phyloP scores from a whole-genome alignment of 1,140 invertebrate species.

The Drosophila tristis region DNA sequence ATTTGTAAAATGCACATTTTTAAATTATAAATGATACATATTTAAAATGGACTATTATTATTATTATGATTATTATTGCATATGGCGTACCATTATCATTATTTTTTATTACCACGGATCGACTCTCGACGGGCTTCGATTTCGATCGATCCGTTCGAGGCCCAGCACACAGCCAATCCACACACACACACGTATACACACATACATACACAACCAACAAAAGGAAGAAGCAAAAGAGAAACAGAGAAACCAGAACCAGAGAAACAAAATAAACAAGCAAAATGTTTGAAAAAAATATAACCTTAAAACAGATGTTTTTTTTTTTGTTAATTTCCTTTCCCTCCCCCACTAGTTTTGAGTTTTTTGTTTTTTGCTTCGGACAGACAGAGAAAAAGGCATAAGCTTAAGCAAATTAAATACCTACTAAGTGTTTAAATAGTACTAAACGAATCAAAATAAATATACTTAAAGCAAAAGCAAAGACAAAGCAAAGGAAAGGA shows the following conservation, averaged over 20 bases:
- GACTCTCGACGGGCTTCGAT: slow-evolving; percentile 13
- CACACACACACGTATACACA: slow-evolving; percentile 5
- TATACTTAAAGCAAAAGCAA: slow-evolving; percentile 47
- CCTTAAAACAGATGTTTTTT: slow-evolving; percentile 12
- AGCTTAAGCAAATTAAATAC: slow-evolving; percentile 57
- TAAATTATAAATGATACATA: slow-evolving; percentile 48
- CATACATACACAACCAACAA: slow-evolving; percentile 33
- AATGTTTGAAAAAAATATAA: slow-evolving; percentile 63
- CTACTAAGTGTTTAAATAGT: slow-evolving; percentile 77
- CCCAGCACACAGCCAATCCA: slow-evolving; percentile 37
- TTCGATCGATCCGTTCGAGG: slow-evolving; percentile 16
- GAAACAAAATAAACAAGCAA: slow-evolving; percentile 65
- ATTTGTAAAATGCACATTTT: slow-evolving; percentile 50
- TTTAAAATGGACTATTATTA: slow-evolving; percentile 41
- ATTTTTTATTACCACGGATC: slow-evolving; percentile 49
- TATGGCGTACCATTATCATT: slow-evolving; percentile 42
- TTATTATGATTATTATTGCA: slow-evolving; percentile 30
- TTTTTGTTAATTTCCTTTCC: slow-evolving; percentile 19
- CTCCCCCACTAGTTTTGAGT: neutral
- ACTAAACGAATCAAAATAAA: slow-evolving; percentile 59
- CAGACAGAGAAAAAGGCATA: slow-evolving; percentile 36
- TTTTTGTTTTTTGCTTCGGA: slow-evolving; percentile 18
- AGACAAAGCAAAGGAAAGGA: slow-evolving; percentile 19
- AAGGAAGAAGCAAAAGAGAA: slow-evolving; percentile 25
- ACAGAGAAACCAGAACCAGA: slow-evolving; percentile 40